These are phyloP conservation scores for Bambusicola thoracicus DNA, from an alignment of 2,113 vertebrate genomes.

Conservation along the genomic window DNA sequence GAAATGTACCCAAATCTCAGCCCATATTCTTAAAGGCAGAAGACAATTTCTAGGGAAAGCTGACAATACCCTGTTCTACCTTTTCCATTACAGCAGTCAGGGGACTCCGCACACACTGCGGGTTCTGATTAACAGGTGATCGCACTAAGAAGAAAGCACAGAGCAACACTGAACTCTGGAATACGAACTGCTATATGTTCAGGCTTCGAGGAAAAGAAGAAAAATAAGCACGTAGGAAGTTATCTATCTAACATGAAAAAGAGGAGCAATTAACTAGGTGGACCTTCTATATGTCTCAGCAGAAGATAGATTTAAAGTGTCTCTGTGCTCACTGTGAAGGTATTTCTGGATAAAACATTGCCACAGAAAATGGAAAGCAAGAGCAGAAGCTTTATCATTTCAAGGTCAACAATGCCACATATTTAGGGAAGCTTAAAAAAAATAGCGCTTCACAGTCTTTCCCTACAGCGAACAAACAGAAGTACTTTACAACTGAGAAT, in stretches of 20 bases:
- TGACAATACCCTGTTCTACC: neutral
- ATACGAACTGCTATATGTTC: neutral
- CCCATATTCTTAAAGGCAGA: neutral
- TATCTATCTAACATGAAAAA: slow-evolving; percentile 15
- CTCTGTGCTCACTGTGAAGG: neutral
- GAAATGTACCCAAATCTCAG: neutral
- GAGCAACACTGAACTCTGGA: neutral
- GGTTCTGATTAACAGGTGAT: neutral
- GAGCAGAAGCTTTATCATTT: slow-evolving; percentile 14
- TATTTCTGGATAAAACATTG: slow-evolving; percentile 4
- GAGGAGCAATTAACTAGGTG: slow-evolving; percentile 13
- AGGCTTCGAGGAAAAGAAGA: neutral
- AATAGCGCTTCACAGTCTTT: neutral
- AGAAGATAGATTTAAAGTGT: slow-evolving; percentile 27
- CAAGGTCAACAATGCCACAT: neutral
- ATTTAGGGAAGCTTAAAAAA: neutral
- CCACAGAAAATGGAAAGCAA: slow-evolving; percentile 22
- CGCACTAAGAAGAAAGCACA: neutral
- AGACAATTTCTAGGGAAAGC: neutral
- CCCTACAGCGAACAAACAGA: neutral
- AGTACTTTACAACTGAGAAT: neutral
- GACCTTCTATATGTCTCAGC: neutral
- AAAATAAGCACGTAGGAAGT: slow-evolving; percentile 6
- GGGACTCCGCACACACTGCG: neutral
- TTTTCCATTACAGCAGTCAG: neutral